Conservation (phyloP, 2,113 vertebrate species). For the Eleginops maclovinus region DNA sequence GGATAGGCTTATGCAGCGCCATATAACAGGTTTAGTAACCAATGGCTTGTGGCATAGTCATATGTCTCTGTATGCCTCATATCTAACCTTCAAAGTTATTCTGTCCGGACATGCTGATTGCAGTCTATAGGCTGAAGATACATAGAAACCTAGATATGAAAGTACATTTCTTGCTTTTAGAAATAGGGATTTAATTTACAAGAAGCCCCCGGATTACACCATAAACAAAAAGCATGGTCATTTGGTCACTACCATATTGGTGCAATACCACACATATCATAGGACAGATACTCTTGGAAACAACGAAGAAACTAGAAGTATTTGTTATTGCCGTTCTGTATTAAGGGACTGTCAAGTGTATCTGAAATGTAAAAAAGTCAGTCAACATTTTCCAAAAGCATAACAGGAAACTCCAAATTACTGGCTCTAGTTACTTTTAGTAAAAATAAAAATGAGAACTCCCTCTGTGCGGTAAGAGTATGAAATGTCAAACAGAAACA, state of each 20-base stretch:
- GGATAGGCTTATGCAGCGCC: constrained; percentile 72
- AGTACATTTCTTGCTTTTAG: neutral
- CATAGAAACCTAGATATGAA: neutral
- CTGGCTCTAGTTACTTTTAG: too few relatives aligned
- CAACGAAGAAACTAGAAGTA: neutral
- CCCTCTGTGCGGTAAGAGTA: neutral
- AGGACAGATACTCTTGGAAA: neutral
- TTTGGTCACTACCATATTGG: neutral
- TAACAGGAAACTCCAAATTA: neutral
- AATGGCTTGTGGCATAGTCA: constrained; percentile 51
- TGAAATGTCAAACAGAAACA: constrained; percentile 17
- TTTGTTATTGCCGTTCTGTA: neutral
- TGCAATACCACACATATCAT: neutral
- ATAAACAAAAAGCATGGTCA: neutral
- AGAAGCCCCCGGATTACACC: neutral
- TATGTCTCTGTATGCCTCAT: constrained; percentile 19
- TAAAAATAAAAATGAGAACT: neutral
- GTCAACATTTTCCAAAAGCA: neutral
- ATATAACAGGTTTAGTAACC: constrained; percentile 79
- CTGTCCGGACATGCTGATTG: constrained; percentile 3
- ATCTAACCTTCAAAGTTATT: constrained; percentile 40
- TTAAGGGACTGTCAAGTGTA: neutral
- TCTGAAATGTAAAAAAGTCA: neutral
- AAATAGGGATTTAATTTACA: neutral
- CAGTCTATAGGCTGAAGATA: neutral